Conservation (phyloP, 1,140 invertebrate genomes). For the Carposina sasakii region DNA sequence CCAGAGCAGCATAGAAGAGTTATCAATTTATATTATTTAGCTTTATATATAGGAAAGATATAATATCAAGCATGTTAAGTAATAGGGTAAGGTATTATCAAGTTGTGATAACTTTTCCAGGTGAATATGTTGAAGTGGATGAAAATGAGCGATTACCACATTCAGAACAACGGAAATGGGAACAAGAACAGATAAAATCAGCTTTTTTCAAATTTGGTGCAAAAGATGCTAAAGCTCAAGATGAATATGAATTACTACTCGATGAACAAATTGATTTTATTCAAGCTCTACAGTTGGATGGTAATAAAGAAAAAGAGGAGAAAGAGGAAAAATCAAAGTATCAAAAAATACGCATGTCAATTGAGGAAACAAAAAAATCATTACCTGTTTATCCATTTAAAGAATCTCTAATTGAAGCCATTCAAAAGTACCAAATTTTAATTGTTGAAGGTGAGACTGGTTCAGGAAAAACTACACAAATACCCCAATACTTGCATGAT, state of each 20-base stretch:
- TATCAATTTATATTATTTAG: no score
- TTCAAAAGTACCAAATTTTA: slow-evolving; percentile 91
- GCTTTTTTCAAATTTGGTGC: slow-evolving; percentile 95
- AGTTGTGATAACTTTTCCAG: slow-evolving; percentile 47
- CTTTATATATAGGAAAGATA: background rate
- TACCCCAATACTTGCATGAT: slow-evolving; percentile 97
- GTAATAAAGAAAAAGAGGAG: slow-evolving; percentile 78
- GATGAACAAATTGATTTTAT: slow-evolving; percentile 99
- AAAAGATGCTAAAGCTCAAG: slow-evolving; percentile 82
- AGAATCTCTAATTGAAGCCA: slow-evolving; percentile 90
- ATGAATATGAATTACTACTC: slow-evolving; percentile 94
- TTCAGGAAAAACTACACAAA: slow-evolving; percentile 98
- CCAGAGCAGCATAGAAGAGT: no score
- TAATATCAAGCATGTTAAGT: background rate
- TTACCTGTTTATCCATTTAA: slow-evolving; percentile 96
- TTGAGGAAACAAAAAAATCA: slow-evolving; percentile 94
- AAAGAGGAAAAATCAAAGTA: slow-evolving; percentile 77
- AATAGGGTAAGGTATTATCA: background rate
- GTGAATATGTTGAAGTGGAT: slow-evolving; percentile 91
- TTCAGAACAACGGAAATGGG: slow-evolving; percentile 98
- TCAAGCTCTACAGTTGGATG: slow-evolving; percentile 92
- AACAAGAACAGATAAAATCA: slow-evolving; percentile 96
- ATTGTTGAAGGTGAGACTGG: slow-evolving; percentile 99
- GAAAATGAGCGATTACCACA: slow-evolving; percentile 88
- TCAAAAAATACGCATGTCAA: slow-evolving; percentile 85